A percentile compares a stretch with the other conserved stretches of the same genome.
These are phyloP conservation scores for Priocnemis perturbator DNA, from an alignment of 2,888 invertebrate species.

Conservation along the genomic window DNA sequence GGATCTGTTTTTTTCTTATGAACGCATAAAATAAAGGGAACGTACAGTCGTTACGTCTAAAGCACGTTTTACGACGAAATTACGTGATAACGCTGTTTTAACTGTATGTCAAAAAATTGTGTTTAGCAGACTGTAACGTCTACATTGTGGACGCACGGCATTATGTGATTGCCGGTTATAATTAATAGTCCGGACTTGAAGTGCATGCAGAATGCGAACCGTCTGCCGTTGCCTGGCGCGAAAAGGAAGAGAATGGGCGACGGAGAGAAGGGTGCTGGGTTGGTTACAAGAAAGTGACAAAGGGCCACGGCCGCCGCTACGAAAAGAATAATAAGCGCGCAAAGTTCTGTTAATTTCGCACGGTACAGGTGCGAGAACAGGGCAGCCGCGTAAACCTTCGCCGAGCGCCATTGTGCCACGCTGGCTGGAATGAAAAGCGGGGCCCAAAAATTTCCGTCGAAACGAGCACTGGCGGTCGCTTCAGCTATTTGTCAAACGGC, in stretches of 20 bases:
- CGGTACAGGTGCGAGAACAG: background rate
- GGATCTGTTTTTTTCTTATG: too few relatives aligned
- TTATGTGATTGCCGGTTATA: slow-evolving; percentile 33
- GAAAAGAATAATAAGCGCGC: slow-evolving; percentile 22
- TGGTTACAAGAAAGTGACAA: slow-evolving; percentile 4
- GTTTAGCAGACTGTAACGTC: slow-evolving; percentile 34
- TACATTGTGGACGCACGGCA: slow-evolving; percentile 12
- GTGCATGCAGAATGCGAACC: slow-evolving; percentile 13
- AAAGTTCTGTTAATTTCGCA: slow-evolving; percentile 15
- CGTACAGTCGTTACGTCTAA: too few relatives aligned
- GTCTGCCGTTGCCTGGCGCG: slow-evolving; percentile 18
- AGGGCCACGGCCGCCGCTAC: background rate
- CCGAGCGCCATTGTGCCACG: background rate
- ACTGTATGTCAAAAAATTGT: slow-evolving; percentile 23
- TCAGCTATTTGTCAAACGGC: background rate
- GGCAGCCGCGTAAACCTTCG: background rate
- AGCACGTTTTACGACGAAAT: background rate
- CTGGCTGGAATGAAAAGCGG: background rate
- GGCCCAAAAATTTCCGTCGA: slow-evolving; percentile 6
- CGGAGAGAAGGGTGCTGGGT: background rate
- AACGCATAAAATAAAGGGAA: too few relatives aligned
- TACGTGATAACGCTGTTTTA: slow-evolving; percentile 14
- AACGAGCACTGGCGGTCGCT: background rate
- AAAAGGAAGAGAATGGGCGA: background rate
- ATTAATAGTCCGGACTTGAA: slow-evolving; percentile 31